Evolutionary conservation across 2,797 vertebrate species (phyloP), one percentile per base, ranked within the genome.

Genomic region (Notamacropus eugenii): DNA sequence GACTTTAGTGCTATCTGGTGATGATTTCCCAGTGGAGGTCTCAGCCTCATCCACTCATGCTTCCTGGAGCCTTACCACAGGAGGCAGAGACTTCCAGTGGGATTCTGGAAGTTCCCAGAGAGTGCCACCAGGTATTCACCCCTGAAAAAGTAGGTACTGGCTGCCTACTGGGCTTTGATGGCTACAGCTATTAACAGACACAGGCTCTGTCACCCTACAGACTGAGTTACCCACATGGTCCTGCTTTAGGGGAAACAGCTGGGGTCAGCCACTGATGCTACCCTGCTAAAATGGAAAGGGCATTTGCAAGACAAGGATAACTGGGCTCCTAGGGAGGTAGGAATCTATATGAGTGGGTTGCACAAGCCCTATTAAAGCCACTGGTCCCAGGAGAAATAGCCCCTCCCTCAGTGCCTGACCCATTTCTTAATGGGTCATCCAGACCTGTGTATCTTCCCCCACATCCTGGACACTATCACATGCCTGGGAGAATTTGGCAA

Each of bases 341-440:
- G 0, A 90, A 55, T 90, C 58, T 62, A 11, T 1, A 91, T 9
- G 56, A 13, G 0, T 3, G 57, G 31, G 14, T 52, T 22, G 24
- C 5, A 67, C 54, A 28, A 22, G 8, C 5, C 24, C 9, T 22
- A 2, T 19, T 92, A 62, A 2, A 13, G 40, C 40, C 27, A 13
- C 1, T 50, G 19, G 9, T 40, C 16, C 31, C 0, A 54, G 12
- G 5, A 1, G 27, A 24, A 22, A 9, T 0, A 9, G 55, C 19
- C 19, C 0, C 14, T 5, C 6, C 50, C 31, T 11, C 0, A 28
- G n/a, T 92, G 14, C n/a, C 11, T 34, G 0, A 13, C 13, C 5
- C 55, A 56, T 1, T 16, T 34, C 55, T 56, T 56, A 24, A 56
- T 56, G 19, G 55, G 55, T 56, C 55, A 24, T 56, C 55, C 16